Evolutionary conservation across 2,888 invertebrate genomes (phyloP).

Genomic region (Drosophila melanocephala): DNA sequence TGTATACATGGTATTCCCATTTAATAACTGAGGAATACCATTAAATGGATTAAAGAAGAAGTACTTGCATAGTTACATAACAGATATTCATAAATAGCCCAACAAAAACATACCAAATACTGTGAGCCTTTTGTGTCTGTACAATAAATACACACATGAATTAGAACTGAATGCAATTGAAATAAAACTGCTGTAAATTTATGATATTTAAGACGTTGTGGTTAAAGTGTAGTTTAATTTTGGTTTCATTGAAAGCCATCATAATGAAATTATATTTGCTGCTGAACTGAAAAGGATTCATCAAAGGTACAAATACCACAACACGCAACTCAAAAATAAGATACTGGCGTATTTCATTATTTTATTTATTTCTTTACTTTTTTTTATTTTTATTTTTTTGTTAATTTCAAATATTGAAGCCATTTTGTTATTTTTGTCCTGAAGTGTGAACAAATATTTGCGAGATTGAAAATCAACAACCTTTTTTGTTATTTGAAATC

Average conservation of each 20-base stretch:
- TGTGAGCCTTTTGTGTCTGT: background rate
- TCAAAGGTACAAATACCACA: background rate
- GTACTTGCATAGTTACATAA: background rate
- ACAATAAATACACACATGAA: background rate
- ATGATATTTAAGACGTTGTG: background rate
- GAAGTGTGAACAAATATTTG: conserved; percentile 10
- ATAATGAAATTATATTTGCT: background rate
- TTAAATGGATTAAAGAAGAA: background rate
- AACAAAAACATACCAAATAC: background rate
- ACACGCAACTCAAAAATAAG: background rate
- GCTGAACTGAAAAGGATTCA: background rate
- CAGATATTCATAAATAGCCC: background rate
- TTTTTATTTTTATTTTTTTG: background rate
- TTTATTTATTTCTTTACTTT: background rate
- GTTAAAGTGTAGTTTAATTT: background rate
- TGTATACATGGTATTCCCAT: background rate
- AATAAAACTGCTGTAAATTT: background rate
- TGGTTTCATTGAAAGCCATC: background rate
- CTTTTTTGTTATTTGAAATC: conserved; percentile 27
- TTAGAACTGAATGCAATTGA: background rate
- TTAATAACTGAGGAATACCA: background rate
- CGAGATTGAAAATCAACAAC: conserved; percentile 1
- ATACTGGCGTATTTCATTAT: background rate
- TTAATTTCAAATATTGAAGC: conserved; percentile 1
- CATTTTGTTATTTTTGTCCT: conserved; percentile 2